These are phyloP conservation scores for Glaucidium brasilianum DNA, from an alignment of 2,113 vertebrate genomes.

Conservation along the genomic window DNA sequence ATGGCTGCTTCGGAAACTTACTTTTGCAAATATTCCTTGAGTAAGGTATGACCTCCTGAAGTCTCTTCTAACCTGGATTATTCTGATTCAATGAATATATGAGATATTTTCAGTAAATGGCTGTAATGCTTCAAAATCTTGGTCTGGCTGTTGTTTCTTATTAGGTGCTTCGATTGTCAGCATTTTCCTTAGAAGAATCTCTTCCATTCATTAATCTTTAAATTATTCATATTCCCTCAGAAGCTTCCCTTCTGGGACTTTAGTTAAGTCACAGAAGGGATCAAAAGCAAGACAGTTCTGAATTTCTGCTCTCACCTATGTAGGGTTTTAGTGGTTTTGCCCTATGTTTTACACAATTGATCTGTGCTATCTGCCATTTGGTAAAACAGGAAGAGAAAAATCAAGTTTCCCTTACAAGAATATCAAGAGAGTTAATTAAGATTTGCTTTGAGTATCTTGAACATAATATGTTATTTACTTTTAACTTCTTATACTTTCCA, in stretches of 20 bases:
- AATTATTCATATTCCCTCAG: slow-evolving; percentile 32
- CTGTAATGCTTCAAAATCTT: background rate
- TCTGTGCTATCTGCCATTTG: background rate
- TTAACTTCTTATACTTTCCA: slow-evolving; percentile 12
- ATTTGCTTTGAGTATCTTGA: slow-evolving; percentile 1
- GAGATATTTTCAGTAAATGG: background rate
- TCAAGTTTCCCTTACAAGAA: background rate
- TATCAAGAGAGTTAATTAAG: slow-evolving; percentile 32
- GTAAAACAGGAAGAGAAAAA: background rate
- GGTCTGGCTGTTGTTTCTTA: background rate
- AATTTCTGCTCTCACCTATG: background rate
- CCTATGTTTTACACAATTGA: slow-evolving; percentile 21
- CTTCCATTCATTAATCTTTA: slow-evolving; percentile 11
- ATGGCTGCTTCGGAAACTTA: background rate
- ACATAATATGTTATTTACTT: slow-evolving; percentile 20
- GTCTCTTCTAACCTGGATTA: background rate
- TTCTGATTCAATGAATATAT: background rate
- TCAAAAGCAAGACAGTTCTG: background rate
- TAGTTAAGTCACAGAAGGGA: background rate
- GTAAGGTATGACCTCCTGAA: background rate
- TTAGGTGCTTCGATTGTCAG: background rate
- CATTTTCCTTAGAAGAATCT: slow-evolving; percentile 1
- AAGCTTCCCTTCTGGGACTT: background rate
- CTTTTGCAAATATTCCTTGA: background rate
- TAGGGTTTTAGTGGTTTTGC: background rate